Base-by-base conservation (phyloP, 92 coral and sea anemone species). In the Palythoa caribaeorum region DNA sequence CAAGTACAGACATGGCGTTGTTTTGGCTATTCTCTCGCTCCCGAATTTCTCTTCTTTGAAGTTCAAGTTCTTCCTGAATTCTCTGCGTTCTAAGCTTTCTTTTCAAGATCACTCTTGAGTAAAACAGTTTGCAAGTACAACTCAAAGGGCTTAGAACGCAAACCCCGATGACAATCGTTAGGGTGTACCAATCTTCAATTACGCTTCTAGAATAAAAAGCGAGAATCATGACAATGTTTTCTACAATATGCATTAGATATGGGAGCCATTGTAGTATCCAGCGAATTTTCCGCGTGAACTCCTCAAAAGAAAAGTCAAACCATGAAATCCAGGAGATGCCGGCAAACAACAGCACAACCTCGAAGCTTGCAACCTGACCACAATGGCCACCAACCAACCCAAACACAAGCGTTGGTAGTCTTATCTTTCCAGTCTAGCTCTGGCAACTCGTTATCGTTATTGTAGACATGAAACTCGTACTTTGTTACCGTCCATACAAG, bases 191-290 rank as follows among this genome's bases (percentile, higher is more conserved):
- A n/a, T 40, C 55, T 37, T 15, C 51, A 71, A 72, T 13, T 65
- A 63, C 75, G 20, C 66, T 84, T 37, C 53, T 73, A 50, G 89
- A 88, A 57, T 87, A 89, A 48, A 75, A 83, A 17, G 84, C 15
- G 2, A 92, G 11, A 37, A 85, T 85, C 94, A 92, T 89, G 38
- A 60, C 14, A 16, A 83, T 38, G 83, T 92, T 90, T 76, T 92
- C 85, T 3, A 70, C 7, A 2, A 77, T 77, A 5, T 51, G 79
- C 69, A 88, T 51, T 62, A 89, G 48, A 15, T 81, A 89, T 20
- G 91, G 77, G 9, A 73, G 76, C 73, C 87, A 83, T 16, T 79
- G 52, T 51, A 85, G 83, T 51, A 35, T 72, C 55, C 68, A 51
- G 70, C 88, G 72, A 44, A 59, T 86, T 9, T 63, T 86, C 20